Evolutionary conservation across 2,113 vertebrate species (phyloP).

Genomic region (Chamaetylas fuelleborni): DNA sequence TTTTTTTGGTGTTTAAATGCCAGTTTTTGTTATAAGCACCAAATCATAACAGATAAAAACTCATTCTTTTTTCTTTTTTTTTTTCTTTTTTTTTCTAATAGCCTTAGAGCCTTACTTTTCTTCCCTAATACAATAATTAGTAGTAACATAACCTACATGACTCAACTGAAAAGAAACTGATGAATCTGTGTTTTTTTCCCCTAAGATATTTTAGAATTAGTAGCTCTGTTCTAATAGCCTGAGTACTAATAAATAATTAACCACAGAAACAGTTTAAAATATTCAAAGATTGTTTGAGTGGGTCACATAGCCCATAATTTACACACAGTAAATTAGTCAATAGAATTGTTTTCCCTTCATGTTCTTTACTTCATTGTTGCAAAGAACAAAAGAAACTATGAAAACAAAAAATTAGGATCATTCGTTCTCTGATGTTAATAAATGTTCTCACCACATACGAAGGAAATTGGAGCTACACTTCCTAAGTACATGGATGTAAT

Average conservation of each 20-base stretch:
- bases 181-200: not conserved
- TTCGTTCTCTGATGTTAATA: not conserved
- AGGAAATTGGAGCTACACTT: not conserved
- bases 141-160: not conserved
- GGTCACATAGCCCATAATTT: not conserved
- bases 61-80: too few relatives aligned
- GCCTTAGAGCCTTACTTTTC: not conserved
- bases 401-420: not conserved
- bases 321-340: not conserved
- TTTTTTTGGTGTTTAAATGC: not conserved
- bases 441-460: not conserved
- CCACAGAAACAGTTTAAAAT: conserved; percentile 14
- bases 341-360: not conserved
- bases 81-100: not conserved
- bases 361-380: not conserved
- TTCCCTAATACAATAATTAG: not conserved
- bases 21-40: not conserved
- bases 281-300: conserved; percentile 3
- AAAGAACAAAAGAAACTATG: not conserved
- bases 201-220: conserved; percentile 1
- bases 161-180: not conserved
- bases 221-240: not conserved
- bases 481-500: not conserved
- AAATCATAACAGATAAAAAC: not conserved
- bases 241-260: conserved; percentile 18